Conservation (phyloP, 2,888 invertebrate species). For the Idaea straminata region DNA sequence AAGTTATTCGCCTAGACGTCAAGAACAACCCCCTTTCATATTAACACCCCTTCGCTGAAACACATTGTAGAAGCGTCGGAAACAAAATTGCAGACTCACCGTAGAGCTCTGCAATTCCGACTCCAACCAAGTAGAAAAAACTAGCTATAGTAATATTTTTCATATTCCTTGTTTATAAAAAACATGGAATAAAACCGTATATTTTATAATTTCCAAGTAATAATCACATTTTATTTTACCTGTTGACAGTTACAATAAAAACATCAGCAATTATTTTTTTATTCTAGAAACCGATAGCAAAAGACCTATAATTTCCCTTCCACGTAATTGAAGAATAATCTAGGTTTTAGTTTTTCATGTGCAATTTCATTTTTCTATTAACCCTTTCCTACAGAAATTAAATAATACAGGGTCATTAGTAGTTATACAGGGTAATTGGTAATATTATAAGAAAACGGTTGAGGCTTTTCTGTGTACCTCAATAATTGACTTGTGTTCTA, state of each 20-base stretch:
- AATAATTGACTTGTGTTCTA: no score
- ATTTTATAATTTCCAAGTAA: background rate
- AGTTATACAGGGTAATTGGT: background rate
- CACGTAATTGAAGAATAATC: background rate
- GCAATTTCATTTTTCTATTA: background rate
- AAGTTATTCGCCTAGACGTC: no score
- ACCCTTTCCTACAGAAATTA: background rate
- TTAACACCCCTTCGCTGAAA: no score
- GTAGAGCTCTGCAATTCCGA: no score
- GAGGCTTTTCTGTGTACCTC: no score
- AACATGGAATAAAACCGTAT: background rate
- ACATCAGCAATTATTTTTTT: background rate
- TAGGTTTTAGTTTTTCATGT: background rate
- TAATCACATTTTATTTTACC: background rate
- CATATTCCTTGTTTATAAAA: no score
- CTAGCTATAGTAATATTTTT: no score
- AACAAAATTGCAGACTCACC: no score
- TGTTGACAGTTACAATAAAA: background rate
- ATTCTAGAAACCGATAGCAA: background rate
- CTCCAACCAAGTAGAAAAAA: no score
- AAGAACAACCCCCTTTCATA: no score
- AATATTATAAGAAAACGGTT: no score
- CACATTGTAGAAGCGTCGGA: no score
- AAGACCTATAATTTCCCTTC: background rate
- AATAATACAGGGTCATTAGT: background rate